A percentile compares a stretch with the other conserved stretches of the same genome.
phyloP scores from a whole-genome alignment of 2,888 invertebrate genomes.

The Macropis europaea region DNA sequence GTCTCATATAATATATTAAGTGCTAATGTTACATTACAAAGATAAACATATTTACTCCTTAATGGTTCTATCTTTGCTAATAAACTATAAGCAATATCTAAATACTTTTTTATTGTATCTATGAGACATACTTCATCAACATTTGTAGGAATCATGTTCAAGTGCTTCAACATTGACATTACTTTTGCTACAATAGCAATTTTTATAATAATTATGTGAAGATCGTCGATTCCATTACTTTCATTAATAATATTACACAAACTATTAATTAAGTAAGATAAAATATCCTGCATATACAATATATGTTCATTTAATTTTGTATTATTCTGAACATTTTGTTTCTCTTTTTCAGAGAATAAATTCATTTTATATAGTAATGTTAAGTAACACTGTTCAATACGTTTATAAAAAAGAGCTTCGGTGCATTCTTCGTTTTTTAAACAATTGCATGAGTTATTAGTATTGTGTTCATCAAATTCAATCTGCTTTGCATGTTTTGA shows the following conservation, averaged over 20 bases:
- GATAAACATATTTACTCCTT: constrained; percentile 41
- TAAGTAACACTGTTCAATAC: constrained; percentile 65
- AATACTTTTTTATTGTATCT: constrained; percentile 43
- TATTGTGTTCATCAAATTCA: constrained; percentile 1
- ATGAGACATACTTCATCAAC: constrained; percentile 47
- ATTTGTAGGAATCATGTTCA: constrained; percentile 58
- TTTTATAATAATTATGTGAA: constrained; percentile 60
- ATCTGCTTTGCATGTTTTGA: constrained; percentile 15
- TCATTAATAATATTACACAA: constrained; percentile 49
- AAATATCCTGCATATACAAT: constrained; percentile 41
- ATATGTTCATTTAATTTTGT: constrained; percentile 29
- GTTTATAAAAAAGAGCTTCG: constrained; percentile 36
- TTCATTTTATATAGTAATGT: constrained; percentile 58
- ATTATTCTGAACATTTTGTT: constrained; percentile 33
- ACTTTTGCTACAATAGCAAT: constrained; percentile 64
- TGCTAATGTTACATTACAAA: constrained; percentile 57
- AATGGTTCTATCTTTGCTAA: constrained; percentile 50
- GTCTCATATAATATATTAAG: constrained; percentile 63
- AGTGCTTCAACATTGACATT: constrained; percentile 63
- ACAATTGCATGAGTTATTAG: constrained; percentile 23
- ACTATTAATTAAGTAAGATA: constrained; percentile 47
- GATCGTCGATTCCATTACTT: constrained; percentile 33
- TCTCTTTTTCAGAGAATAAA: constrained; percentile 58
- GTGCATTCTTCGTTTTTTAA: not conserved
- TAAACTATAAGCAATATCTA: constrained; percentile 48